Evolutionary conservation across 2,113 vertebrate species (phyloP).

Genomic region (Struthio camelus): DNA sequence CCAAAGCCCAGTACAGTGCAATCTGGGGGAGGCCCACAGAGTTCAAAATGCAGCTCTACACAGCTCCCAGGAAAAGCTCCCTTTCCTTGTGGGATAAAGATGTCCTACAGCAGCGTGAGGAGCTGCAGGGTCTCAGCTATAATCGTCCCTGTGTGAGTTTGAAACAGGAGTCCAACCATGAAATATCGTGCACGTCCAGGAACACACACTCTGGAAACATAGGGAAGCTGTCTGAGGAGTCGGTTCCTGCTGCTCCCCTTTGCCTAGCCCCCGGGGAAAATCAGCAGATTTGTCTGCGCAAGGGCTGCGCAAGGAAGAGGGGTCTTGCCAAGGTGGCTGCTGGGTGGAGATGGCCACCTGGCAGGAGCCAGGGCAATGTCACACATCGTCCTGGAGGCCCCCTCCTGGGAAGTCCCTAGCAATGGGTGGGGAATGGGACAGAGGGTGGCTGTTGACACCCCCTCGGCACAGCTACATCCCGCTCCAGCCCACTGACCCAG

Average conservation of each 20-base stretch:
- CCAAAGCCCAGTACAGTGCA: rapidly evolving
- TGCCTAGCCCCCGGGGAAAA: not conserved
- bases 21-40: not conserved
- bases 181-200: rapidly evolving
- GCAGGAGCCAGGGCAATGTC: not conserved
- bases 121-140: not conserved
- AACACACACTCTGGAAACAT: not conserved
- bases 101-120: not conserved
- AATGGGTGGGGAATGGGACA: rapidly evolving
- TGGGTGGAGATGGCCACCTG: rapidly evolving
- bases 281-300: not conserved
- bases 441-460: not conserved
- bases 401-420: not conserved
- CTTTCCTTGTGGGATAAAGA: not conserved
- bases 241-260: not conserved
- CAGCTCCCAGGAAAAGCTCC: not conserved
- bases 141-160: not conserved
- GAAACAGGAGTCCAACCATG: not conserved
- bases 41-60: not conserved
- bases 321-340: not conserved
- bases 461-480: not conserved
- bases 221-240: not conserved
- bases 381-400: not conserved
- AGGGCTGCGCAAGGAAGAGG: not conserved
- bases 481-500: slow-evolving; percentile 51